Base-by-base conservation (phyloP, 1,140 invertebrate species). In the Drosophila santomea region DNA sequence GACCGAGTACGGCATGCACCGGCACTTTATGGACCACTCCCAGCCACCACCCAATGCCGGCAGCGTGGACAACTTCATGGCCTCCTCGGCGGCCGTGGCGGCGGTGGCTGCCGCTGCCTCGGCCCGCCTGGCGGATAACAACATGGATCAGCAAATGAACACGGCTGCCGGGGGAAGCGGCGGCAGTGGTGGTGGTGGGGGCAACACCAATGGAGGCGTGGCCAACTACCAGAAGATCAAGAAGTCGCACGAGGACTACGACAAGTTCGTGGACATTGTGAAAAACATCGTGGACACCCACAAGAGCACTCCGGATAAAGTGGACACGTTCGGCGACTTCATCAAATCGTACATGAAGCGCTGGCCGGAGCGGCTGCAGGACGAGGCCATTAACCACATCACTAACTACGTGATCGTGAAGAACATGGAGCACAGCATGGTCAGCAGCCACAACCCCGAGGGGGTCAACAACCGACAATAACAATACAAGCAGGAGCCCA, bases 1-100 rank as follows among this genome's bases (percentile, higher is more conserved):
- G 89, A 89, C 91, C 74, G 91, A 92, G 80, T 92, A 92, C 72
- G 91, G 90, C 60, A 91, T 91, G 91, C 91, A 91, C 66, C 84
- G 91, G 51, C 91, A 92, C 83, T 92, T 91, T 81, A 92, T 92
- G 82, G 91, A 92, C 80, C 91, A 91, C 79, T 83, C 91, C 74
- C 88, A 91, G 45, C 90, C 83, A 48, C 90, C 90, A 36, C 90
- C 90, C 11, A 91, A 91, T 83, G 62, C 88, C 17, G 83, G 83
- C 35, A 79, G 74, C 56, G 90, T 91, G 75, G 90, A 91, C 20
- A 91, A 91, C 48, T 91, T 91, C 55, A 91, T 91, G 90, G 83
- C 90, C 51, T 91, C 86, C 23, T 91, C 90, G 50, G 89, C 89
- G 23, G 90, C 90, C 15, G 90, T 91, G 35, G 90, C 90, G 36